These are phyloP conservation scores for Sinosuthora webbiana DNA, from an alignment of 2,113 vertebrate species.

Conservation along the genomic window DNA sequence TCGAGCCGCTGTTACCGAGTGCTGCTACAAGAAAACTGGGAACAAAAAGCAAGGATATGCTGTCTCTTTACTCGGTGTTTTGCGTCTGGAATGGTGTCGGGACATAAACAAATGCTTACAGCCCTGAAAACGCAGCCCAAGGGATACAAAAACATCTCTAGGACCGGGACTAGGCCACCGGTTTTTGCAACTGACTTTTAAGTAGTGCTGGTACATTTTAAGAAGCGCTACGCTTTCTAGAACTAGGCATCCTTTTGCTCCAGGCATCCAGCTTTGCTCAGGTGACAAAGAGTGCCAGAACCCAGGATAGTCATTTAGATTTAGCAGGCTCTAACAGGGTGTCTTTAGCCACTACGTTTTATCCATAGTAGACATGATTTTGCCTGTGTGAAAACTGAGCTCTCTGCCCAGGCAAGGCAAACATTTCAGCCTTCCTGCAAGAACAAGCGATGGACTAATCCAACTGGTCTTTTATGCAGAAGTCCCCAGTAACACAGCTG, in stretches of 20 bases:
- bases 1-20: constrained; percentile 36
- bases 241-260: constrained; percentile 37
- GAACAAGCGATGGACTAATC: constrained; percentile 66
- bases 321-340: constrained; percentile 45
- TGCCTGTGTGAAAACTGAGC: constrained; percentile 44
- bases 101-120: constrained; percentile 28
- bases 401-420: constrained; percentile 63
- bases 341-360: constrained; percentile 18
- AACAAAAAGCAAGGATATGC: not conserved
- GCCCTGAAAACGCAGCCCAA: constrained; percentile 46
- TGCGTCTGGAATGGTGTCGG: not conserved
- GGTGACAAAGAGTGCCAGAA: constrained; percentile 51
- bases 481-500: constrained; percentile 63
- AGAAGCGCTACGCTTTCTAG: not conserved
- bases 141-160: constrained; percentile 17
- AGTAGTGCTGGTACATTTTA: not conserved
- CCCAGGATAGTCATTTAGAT: constrained; percentile 9
- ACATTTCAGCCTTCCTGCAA: constrained; percentile 59
- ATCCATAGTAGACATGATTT: constrained; percentile 40
- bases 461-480: constrained; percentile 63
- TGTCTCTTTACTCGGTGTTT: not conserved
- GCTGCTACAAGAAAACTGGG: not conserved
- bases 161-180: not conserved
- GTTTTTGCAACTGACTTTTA: not conserved
- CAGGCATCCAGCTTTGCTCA: constrained; percentile 45